Evolutionary conservation across 2,888 invertebrate species (phyloP).

Genomic region (Tipula confusa): DNA sequence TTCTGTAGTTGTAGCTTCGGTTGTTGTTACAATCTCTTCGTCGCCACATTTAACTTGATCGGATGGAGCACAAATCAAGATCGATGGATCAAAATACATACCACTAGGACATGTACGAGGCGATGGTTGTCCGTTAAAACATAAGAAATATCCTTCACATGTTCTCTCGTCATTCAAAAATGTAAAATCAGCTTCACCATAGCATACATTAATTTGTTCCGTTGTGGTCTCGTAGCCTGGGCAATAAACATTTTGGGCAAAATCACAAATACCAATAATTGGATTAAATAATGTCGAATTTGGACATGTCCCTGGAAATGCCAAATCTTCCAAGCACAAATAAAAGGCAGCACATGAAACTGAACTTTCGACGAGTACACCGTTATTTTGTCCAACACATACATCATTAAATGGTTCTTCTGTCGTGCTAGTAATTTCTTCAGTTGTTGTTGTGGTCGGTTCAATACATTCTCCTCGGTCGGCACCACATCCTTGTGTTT

Average conservation of each 20-base stretch:
- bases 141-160: neutral
- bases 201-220: neutral
- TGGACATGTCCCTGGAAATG: neutral
- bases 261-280: neutral
- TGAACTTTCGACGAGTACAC: neutral
- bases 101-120: slow-evolving; percentile 20
- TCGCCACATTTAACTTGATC: neutral
- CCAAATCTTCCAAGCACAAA: too few species aligned
- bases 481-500: neutral
- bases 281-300: neutral
- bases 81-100: slow-evolving; percentile 28
- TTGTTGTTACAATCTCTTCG: too few species aligned
- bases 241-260: neutral
- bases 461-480: neutral
- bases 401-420: neutral
- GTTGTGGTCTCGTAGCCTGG: neutral
- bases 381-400: neutral
- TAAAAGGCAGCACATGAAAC: neutral
- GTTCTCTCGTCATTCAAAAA: neutral
- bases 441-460: neutral
- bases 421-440: neutral
- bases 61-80: neutral
- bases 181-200: neutral
- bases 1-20: too few species aligned
- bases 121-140: neutral